Conservation (phyloP, 2,113 vertebrate genomes). For the Ictidomys tridecemlineatus region DNA sequence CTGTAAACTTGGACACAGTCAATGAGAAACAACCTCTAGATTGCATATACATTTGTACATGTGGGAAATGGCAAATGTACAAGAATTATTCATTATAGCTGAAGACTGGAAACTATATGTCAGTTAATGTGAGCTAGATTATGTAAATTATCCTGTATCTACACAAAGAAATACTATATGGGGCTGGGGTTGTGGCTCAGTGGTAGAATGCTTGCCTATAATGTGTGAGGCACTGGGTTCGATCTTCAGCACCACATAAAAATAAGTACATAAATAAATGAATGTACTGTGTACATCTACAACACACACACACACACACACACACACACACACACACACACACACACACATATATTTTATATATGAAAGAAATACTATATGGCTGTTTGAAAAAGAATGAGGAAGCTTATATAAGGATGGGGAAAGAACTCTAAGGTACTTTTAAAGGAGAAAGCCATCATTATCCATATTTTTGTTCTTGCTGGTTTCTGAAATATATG, state of each 20-base stretch:
- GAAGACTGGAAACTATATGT: background rate
- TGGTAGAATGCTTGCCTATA: too few relatives aligned
- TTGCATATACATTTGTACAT: background rate
- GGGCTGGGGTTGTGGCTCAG: too few relatives aligned
- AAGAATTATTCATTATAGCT: background rate
- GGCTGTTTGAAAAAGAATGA: background rate
- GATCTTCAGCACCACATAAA: too few relatives aligned
- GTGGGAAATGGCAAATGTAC: slow-evolving; percentile 7
- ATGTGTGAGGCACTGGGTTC: too few relatives aligned
- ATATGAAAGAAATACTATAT: background rate
- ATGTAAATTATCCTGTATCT: background rate
- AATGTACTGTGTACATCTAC: too few relatives aligned
- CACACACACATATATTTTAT: too few relatives aligned
- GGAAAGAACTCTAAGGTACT: background rate
- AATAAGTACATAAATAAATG: too few relatives aligned
- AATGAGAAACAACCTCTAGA: background rate
- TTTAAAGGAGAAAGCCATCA: background rate
- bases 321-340: too few relatives aligned
- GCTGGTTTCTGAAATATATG: slow-evolving; percentile 31
- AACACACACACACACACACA: too few relatives aligned
- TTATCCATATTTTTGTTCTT: slow-evolving; percentile 22
- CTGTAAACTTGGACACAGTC: background rate
- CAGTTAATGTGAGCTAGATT: background rate
- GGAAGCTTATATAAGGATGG: background rate
- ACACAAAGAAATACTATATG: background rate